phyloP scores from a whole-genome alignment of 2,888 invertebrate species.

The Azorinus chamasolen region DNA sequence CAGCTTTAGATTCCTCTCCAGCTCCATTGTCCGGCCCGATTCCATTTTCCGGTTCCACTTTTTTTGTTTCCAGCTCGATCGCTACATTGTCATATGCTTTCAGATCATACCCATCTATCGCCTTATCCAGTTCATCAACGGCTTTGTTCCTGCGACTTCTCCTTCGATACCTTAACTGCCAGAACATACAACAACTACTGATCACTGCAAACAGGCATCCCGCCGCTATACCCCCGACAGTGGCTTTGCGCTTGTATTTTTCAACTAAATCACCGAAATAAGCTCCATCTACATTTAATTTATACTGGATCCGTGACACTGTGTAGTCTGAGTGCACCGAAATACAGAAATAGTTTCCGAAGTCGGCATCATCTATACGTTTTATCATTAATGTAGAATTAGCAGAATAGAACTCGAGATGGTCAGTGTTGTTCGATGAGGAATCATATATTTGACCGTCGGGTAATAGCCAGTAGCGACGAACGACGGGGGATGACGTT shows the following conservation, averaged over 20 bases:
- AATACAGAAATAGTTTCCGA: conserved; percentile 75
- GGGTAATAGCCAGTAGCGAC: conserved; percentile 64
- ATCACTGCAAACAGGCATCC: conserved; percentile 68
- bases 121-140: conserved; percentile 51
- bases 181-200: conserved; percentile 68
- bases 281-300: conserved; percentile 76
- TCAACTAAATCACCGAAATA: conserved; percentile 71
- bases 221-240: conserved; percentile 78
- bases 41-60: too few species aligned
- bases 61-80: conserved; percentile 20
- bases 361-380: conserved; percentile 72
- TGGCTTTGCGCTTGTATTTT: conserved; percentile 73
- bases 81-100: conserved; percentile 54
- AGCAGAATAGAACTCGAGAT: not conserved
- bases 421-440: conserved; percentile 12
- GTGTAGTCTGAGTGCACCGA: conserved; percentile 46
- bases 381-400: conserved; percentile 59
- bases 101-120: conserved; percentile 45
- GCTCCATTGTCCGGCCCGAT: too few species aligned
- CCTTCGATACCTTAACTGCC: conserved; percentile 70
- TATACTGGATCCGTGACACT: conserved; percentile 62
- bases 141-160: conserved; percentile 32
- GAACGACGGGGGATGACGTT: not conserved
- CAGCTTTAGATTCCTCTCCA: too few species aligned
- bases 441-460: conserved; percentile 36